Base-by-base conservation (phyloP, 1,140 invertebrate species). In the Bombus huntii region DNA sequence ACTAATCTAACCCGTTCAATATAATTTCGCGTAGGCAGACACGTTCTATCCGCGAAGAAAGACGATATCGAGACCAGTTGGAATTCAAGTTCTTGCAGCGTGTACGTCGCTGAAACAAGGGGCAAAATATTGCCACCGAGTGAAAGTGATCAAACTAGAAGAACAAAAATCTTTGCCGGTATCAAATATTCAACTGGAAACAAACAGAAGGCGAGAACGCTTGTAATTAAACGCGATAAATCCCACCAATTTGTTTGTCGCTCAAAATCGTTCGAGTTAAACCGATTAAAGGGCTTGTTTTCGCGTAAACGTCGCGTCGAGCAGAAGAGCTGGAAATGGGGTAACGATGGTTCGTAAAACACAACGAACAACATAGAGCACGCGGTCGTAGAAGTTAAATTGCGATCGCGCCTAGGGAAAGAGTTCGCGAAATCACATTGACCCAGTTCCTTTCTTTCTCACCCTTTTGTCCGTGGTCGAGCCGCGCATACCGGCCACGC, bases 381-480 rank as follows among this genome's bases (percentile, higher is more conserved):
- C 37, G 13, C 13, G 65, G 37, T 39, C 25, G 34, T 13, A 37
- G 18, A 31, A 79, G 83, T 84, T 84, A 73, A 85, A 80, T 72
- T 80, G 57, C 68, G 77, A 70, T 70, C 73, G 42, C 39, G 34
- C 22, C 25, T 28, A 39, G 34, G 28, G 12, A 72, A 79, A 71
- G 75, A 62, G 65, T 72, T 79, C 2, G 76, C 76, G 83, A 71
- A 42, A 84, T 84, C 83, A 39, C 53, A 57, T 70, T 42, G 76
- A 68, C 77, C 75, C 44, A 34, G 10, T 59, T 78, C 37, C 18
- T 78, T 47, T 79, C 75, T 71, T 89, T 37, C 57, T 75, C 66
- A 44, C 83, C 62, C 57, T 65, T 77, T 86, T 79, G 31, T 80
- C 34, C 70, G 34, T 25, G 82, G 75, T 39, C 9, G 37, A 15